phyloP scores from a whole-genome alignment of 2,888 invertebrate genomes.

The Hyles lineata region DNA sequence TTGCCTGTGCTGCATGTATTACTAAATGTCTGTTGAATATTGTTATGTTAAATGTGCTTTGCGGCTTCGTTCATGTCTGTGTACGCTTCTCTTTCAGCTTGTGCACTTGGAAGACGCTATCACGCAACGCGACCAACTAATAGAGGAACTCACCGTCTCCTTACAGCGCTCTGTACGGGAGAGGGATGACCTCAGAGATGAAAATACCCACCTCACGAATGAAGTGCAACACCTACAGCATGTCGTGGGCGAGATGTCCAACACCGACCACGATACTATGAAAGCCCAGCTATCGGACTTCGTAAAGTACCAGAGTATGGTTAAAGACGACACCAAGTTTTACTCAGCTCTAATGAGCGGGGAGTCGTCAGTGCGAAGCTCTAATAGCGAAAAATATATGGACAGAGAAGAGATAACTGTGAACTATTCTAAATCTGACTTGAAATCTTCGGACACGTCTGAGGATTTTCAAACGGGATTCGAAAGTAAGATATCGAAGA shows the following conservation, averaged over 20 bases:
- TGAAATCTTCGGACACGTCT: slow-evolving; percentile 66
- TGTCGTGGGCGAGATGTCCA: slow-evolving; percentile 61
- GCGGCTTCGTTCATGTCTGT: slow-evolving; percentile 18
- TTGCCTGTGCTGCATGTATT: neutral
- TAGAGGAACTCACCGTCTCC: slow-evolving; percentile 89
- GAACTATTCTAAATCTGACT: slow-evolving; percentile 74
- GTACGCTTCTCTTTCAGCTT: slow-evolving; percentile 75
- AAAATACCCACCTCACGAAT: slow-evolving; percentile 85
- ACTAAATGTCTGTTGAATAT: neutral
- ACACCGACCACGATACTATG: slow-evolving; percentile 70
- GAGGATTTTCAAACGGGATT: slow-evolving; percentile 74
- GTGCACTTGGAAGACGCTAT: slow-evolving; percentile 90
- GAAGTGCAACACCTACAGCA: slow-evolving; percentile 84
- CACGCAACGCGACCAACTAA: slow-evolving; percentile 88
- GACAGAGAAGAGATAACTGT: slow-evolving; percentile 78
- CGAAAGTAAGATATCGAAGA: slow-evolving; percentile 63
- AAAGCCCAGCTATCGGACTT: slow-evolving; percentile 78
- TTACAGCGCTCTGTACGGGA: slow-evolving; percentile 87
- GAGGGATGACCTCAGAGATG: slow-evolving; percentile 85
- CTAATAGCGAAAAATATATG: slow-evolving; percentile 79
- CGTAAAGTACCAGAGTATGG: slow-evolving; percentile 73
- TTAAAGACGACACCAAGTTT: slow-evolving; percentile 78
- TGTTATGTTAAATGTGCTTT: slow-evolving; percentile 18
- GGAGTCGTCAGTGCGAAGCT: slow-evolving; percentile 70
- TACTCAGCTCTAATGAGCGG: slow-evolving; percentile 76